phyloP scores from a whole-genome alignment of 2,797 vertebrate species.

The Anabacerthia variegaticeps region DNA sequence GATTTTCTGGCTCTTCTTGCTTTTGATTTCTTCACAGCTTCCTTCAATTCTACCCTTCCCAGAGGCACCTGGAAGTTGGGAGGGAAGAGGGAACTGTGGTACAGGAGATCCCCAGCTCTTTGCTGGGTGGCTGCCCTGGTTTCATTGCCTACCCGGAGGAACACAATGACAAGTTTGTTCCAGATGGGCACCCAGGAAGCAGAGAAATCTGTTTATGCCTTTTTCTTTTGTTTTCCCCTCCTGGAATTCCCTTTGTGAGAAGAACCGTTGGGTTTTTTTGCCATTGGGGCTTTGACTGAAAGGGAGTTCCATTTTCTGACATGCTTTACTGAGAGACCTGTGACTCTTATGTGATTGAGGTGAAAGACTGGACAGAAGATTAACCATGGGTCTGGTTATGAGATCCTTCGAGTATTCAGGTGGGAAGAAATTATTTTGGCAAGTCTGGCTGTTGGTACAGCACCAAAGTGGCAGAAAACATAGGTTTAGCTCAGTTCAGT shows the following conservation, averaged over 20 bases:
- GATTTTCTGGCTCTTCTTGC: neutral
- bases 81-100: neutral
- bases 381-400: neutral
- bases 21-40: neutral
- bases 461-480: neutral
- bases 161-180: neutral
- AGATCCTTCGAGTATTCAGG: neutral
- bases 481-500: rapidly evolving
- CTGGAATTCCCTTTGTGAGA: neutral
- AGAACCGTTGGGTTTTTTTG: neutral
- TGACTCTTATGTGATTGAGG: neutral
- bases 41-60: neutral
- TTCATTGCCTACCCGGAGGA: neutral
- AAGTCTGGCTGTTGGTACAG: neutral
- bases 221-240: neutral
- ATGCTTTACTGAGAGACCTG: neutral
- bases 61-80: neutral
- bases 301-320: neutral
- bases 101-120: neutral
- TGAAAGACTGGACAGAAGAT: neutral
- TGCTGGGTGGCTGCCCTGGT: neutral
- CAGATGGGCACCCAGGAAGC: neutral
- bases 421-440: neutral
- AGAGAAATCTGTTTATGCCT: neutral
- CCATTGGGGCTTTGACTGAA: neutral